Evolutionary conservation across 2,797 vertebrate genomes (phyloP).

Genomic region (Cheirogaleus major): DNA sequence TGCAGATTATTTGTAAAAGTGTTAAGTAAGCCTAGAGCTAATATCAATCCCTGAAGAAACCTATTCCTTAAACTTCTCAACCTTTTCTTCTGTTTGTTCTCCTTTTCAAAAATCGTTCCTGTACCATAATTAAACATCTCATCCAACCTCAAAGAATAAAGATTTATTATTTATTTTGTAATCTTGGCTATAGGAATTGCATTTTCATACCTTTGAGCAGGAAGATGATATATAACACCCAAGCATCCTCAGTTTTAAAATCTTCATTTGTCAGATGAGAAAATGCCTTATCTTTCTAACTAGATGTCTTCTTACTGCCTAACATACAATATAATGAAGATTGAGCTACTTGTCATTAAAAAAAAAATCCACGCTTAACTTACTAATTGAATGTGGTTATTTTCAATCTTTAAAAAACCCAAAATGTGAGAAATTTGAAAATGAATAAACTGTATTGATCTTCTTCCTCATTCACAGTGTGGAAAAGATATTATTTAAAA

Average conservation of each 20-base stretch:
- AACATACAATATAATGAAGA: neutral
- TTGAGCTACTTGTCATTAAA: neutral
- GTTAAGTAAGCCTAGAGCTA: conserved; percentile 75
- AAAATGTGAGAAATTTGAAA: conserved; percentile 18
- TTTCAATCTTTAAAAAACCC: conserved; percentile 38
- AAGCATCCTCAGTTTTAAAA: neutral
- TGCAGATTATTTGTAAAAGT: conserved; percentile 72
- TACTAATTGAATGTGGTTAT: conserved; percentile 1
- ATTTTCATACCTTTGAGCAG: neutral
- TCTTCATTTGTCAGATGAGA: conserved; percentile 44
- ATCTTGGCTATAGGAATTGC: neutral
- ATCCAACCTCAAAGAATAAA: conserved; percentile 36
- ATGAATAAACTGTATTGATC: neutral
- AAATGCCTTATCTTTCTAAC: conserved; percentile 25
- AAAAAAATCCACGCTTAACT: neutral
- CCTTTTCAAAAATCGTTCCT: conserved; percentile 55
- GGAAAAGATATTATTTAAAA: neutral
- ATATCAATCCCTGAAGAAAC: conserved; percentile 67
- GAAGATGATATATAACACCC: neutral
- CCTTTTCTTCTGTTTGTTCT: conserved; percentile 65
- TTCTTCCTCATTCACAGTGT: neutral
- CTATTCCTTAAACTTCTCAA: conserved; percentile 72
- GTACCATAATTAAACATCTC: conserved; percentile 59
- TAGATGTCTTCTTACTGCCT: neutral
- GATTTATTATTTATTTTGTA: conserved; percentile 44